Evolutionary conservation across 2,797 vertebrate species (phyloP).

Genomic region (Paratrypauchen microcephalus): DNA sequence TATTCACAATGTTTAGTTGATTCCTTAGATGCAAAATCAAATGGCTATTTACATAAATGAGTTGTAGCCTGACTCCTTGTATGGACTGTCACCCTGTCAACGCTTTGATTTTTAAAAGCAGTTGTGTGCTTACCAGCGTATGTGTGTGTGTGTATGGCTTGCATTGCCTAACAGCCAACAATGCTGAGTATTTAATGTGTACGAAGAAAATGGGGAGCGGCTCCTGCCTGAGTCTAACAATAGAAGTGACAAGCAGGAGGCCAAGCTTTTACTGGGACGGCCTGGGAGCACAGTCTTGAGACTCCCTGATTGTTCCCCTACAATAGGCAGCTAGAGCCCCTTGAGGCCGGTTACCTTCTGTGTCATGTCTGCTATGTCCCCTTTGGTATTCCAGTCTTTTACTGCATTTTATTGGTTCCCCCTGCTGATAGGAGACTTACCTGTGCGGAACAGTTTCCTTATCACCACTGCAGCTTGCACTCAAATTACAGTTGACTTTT

Average conservation of each 20-base stretch:
- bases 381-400: conserved; percentile 31
- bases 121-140: neutral
- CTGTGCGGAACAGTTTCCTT: conserved; percentile 42
- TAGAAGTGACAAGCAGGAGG: conserved; percentile 55
- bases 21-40: conserved; percentile 15
- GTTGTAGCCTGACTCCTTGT: conserved; percentile 2
- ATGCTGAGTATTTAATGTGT: conserved; percentile 50
- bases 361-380: conserved; percentile 52
- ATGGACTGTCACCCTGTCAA: neutral
- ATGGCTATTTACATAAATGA: conserved; percentile 31
- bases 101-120: conserved; percentile 9
- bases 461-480: conserved; percentile 26
- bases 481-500: conserved; percentile 30
- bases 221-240: conserved; percentile 61
- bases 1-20: neutral
- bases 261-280: conserved; percentile 53
- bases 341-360: conserved; percentile 43
- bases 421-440: conserved; percentile 30
- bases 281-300: conserved; percentile 32
- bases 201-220: conserved; percentile 56
- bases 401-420: conserved; percentile 37
- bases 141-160: conserved; percentile 20
- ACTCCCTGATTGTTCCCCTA: conserved; percentile 49
- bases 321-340: conserved; percentile 45
- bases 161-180: conserved; percentile 51